Evolutionary conservation across 1,140 invertebrate species (phyloP).

Genomic region (Ceratina japonica): DNA sequence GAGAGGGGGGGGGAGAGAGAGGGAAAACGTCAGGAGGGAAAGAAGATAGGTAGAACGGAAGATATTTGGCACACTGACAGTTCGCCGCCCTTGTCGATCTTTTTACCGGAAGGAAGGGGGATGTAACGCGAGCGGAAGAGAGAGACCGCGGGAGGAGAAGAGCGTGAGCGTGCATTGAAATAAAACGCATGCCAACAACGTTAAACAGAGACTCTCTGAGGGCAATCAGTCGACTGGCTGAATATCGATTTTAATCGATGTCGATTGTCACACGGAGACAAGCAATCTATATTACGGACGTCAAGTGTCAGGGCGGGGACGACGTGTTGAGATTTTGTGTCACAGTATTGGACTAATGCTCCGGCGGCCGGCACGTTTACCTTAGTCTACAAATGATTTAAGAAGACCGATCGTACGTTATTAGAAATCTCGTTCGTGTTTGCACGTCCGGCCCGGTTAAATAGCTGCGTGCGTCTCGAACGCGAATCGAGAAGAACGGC

Average conservation of each 20-base stretch:
- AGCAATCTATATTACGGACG: constrained; percentile 46
- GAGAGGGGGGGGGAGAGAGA: constrained; percentile 12
- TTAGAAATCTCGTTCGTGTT: constrained; percentile 20
- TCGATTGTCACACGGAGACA: constrained; percentile 32
- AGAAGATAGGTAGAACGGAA: constrained; percentile 29
- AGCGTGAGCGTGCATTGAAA: constrained; percentile 46
- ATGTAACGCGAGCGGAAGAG: constrained; percentile 28
- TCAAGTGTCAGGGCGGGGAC: background rate
- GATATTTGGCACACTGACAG: constrained; percentile 66
- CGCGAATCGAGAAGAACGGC: constrained; percentile 21
- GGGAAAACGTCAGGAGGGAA: too few species aligned
- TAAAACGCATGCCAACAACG: constrained; percentile 64
- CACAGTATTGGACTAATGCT: constrained; percentile 17
- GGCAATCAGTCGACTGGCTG: constrained; percentile 76
- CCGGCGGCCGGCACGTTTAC: background rate
- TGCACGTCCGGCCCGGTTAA: constrained; percentile 11
- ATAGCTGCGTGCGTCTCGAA: constrained; percentile 22
- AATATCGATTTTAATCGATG: constrained; percentile 56
- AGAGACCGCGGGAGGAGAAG: constrained; percentile 27
- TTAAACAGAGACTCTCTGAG: constrained; percentile 54
- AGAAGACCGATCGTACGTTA: background rate
- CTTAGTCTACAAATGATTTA: background rate
- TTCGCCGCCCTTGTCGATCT: constrained; percentile 64
- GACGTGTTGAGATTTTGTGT: constrained; percentile 15
- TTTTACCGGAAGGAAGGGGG: constrained; percentile 36